Evolutionary conservation across 2,888 invertebrate genomes (phyloP), one percentile per base, ranked within the genome.

Genomic region (Diloba caeruleocephala): DNA sequence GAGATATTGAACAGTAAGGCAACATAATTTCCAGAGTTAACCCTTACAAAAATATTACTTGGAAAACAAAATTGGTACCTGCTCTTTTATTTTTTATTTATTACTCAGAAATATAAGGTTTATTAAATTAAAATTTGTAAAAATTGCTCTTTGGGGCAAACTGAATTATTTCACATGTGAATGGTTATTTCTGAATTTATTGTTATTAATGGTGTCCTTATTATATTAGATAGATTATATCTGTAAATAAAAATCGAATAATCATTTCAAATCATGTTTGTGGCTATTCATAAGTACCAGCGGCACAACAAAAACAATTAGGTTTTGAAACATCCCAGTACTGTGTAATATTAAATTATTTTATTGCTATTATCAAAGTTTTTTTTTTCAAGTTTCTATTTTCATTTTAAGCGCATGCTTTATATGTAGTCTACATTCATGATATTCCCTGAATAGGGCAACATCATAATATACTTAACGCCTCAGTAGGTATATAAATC

Each of bases 181-280:
- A 39, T 45, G 34, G 31, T 39, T 0, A 53, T 46, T 54, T 36
- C 32, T 41, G 34, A 34, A 54, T 50, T 50, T 66, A 38, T 41
- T 53, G 25, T 51, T 33, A 39, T 37, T 21, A 25, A 61, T 42
- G 25, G 31, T 60, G 42, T 58, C 37, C 32, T 42, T 45, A 19
- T 26, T 25, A 21, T 33, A 21, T n/a, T 29, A 42, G 34, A 44
- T 42, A 19, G 13, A 51, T 31, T 43, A 17, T 41, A 42, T 39
- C 23, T 67, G 54, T 67, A 68, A 59, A 69, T 67, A 67, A 71
- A 60, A 55, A 64, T 68, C 48, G 46, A 57, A 71, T 60, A 68
- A 48, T 59, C 45, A 51, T 59, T 34, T 34, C 48, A 61, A 54
- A 63, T 63, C 58, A 58, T 62, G 34, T 57, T 36, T 52, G 49